Evolutionary conservation across 2,113 vertebrate genomes (phyloP).

Genomic region (Dendropsophus ebraccatus): DNA sequence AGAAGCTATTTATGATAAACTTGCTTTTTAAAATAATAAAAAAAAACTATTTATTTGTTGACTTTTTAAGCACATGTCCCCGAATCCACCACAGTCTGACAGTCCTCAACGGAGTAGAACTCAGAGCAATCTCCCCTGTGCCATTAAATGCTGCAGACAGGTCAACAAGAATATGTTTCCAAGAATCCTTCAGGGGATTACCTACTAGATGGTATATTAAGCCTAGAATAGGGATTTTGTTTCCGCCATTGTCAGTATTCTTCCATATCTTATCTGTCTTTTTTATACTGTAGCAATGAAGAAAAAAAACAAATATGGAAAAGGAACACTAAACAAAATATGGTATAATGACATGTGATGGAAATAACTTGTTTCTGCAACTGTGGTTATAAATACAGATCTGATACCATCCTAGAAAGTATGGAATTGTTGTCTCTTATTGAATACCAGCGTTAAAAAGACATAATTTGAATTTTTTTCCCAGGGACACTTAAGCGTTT

Average conservation of each 20-base stretch:
- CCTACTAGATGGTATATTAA: conserved; percentile 20
- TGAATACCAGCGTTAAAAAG: background rate
- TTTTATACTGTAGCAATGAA: conserved; percentile 30
- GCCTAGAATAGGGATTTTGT: conserved; percentile 44
- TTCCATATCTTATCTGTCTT: conserved; percentile 11
- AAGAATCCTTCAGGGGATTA: background rate
- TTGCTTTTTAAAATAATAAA: conserved; percentile 12
- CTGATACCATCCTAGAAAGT: conserved; percentile 14
- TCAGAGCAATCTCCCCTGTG: conserved; percentile 20
- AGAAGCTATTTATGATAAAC: conserved; percentile 49
- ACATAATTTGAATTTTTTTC: no score
- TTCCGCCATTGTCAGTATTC: conserved; percentile 48
- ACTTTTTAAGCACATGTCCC: conserved; percentile 41
- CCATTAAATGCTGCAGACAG: conserved; percentile 37
- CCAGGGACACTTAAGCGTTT: no score
- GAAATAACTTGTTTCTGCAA: conserved; percentile 34
- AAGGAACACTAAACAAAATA: background rate
- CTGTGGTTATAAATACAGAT: conserved; percentile 37
- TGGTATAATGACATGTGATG: conserved; percentile 5
- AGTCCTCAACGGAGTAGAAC: background rate
- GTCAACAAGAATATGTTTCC: conserved; percentile 20
- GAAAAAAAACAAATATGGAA: background rate
- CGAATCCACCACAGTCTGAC: conserved; percentile 10
- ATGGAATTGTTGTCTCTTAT: conserved; percentile 2
- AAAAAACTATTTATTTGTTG: conserved; percentile 39